These are phyloP conservation scores for Thereva nobilitata DNA, from an alignment of 2,888 invertebrate species.

Conservation along the genomic window DNA sequence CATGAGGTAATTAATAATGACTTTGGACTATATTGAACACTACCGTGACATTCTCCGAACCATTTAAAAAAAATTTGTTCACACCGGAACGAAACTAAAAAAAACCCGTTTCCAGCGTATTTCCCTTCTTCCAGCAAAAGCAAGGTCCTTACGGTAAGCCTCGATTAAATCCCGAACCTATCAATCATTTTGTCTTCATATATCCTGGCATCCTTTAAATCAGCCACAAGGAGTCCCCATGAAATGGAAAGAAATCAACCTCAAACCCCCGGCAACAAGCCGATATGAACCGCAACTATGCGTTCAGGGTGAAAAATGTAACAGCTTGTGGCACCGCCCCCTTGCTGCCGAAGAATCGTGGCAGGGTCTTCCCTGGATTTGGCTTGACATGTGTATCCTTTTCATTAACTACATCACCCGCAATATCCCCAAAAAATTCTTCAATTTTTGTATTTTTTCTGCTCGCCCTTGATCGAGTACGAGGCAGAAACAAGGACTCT, in stretches of 20 bases:
- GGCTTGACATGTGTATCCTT: slow-evolving; percentile 39
- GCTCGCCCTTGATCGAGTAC: slow-evolving; percentile 21
- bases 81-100: too few relatives aligned
- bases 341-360: not conserved
- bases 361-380: not conserved
- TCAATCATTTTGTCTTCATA: not conserved
- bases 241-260: slow-evolving; percentile 2
- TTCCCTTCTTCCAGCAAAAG: too few relatives aligned
- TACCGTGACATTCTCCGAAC: too few relatives aligned
- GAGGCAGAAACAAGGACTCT: too few relatives aligned
- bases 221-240: not conserved
- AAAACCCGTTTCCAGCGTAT: too few relatives aligned
- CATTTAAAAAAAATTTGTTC: too few relatives aligned
- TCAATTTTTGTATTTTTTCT: slow-evolving; percentile 10
- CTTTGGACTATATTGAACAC: too few relatives aligned
- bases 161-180: too few relatives aligned
- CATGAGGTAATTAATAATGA: too few relatives aligned
- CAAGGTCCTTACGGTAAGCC: too few relatives aligned
- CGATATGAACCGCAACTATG: slow-evolving; percentile 6
- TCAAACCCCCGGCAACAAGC: not conserved
- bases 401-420: slow-evolving; percentile 39
- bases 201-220: not conserved
- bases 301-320: slow-evolving; percentile 24
- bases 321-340: slow-evolving; percentile 31
- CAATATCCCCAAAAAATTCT: slow-evolving; percentile 15